Percentiles rank a stretch among this genome's conserved stretches.
Conservation (phyloP, 2,888 invertebrate species). For the Parochlus steinenii region DNA sequence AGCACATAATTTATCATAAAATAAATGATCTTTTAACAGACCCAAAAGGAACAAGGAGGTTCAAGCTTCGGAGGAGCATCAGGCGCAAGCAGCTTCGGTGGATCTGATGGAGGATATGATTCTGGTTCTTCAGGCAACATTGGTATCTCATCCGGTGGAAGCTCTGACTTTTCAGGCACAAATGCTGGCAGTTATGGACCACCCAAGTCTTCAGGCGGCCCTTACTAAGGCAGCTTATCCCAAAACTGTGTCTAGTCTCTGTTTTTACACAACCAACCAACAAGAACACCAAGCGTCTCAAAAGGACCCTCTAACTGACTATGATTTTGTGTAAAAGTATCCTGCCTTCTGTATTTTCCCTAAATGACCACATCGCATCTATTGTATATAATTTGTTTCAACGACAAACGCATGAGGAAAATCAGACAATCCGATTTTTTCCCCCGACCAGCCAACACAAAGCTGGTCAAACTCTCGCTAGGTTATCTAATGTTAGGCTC, state of each 20-base stretch:
- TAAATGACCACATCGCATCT: too few species aligned
- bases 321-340: too few species aligned
- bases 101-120: constrained; percentile 19
- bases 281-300: not conserved
- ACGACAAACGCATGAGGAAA: not conserved
- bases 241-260: constrained; percentile 12
- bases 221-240: too few species aligned
- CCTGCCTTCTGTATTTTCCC: not conserved
- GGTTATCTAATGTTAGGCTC: too few species aligned
- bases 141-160: too few species aligned
- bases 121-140: too few species aligned
- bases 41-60: constrained; percentile 24
- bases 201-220: too few species aligned
- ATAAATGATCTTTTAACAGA: constrained; percentile 32
- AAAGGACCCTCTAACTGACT: not conserved
- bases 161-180: too few species aligned
- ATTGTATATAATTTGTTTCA: not conserved
- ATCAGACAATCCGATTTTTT: too few species aligned
- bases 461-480: too few species aligned
- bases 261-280: constrained; percentile 3
- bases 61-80: constrained; percentile 18
- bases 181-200: not conserved
- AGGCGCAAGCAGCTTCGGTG: constrained; percentile 19
- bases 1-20: too few species aligned
- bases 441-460: too few species aligned